Percentiles rank a stretch among this genome's conserved stretches.
These are phyloP conservation scores for Pherbina coryleti DNA, from an alignment of 2,888 invertebrate genomes.

Conservation along the genomic window DNA sequence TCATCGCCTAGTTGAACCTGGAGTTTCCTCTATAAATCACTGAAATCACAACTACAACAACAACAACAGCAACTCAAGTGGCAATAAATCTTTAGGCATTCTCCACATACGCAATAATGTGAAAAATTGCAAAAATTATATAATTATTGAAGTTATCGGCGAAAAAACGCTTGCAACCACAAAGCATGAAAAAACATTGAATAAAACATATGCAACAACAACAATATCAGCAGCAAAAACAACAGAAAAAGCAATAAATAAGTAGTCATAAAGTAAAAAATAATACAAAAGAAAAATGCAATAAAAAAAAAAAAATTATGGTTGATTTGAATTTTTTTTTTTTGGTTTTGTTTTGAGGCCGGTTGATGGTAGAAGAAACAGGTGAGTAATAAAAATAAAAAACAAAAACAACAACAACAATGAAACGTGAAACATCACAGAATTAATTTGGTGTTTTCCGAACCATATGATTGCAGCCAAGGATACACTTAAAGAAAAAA, in stretches of 20 bases:
- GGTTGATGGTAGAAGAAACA: background rate
- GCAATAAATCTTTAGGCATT: conserved; percentile 18
- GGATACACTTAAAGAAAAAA: background rate
- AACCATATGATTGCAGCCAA: background rate
- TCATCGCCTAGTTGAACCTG: background rate
- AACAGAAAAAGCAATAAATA: conserved; percentile 46
- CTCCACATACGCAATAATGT: background rate
- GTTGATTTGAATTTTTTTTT: background rate
- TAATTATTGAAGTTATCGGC: conserved; percentile 1
- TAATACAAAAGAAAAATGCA: background rate
- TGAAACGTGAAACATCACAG: background rate
- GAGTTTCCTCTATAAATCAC: conserved; percentile 11
- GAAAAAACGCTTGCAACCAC: conserved; percentile 39
- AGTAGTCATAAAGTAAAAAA: conserved; percentile 45
- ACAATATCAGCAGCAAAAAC: conserved; percentile 19
- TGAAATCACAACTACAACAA: background rate
- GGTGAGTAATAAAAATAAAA: background rate
- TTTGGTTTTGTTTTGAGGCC: background rate
- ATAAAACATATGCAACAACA: background rate
- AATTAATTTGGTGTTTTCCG: background rate
- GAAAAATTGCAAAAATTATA: conserved; percentile 28
- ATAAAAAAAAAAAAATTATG: background rate
- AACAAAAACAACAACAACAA: background rate
- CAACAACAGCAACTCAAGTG: conserved; percentile 5
- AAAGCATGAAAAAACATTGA: conserved; percentile 5